Percentiles rank a stretch among this genome's conserved stretches.
Evolutionary conservation across 2,888 invertebrate genomes (phyloP).

Genomic region (Hirudinaria manillensis): DNA sequence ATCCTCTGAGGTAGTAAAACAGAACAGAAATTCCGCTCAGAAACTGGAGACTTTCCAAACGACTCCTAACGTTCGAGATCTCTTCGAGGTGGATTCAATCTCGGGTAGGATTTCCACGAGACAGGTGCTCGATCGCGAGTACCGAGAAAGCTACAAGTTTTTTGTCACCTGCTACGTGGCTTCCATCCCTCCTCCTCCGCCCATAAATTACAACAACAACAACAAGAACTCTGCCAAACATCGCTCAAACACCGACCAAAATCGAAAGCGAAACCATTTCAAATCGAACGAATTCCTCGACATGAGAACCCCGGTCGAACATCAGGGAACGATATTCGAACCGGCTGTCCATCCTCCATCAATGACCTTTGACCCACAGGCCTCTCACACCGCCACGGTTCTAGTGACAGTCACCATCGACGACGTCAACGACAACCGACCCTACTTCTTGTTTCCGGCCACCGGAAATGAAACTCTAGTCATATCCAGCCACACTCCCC

Average conservation of each 20-base stretch:
- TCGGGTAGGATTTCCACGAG: conserved; percentile 30
- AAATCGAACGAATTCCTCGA: conserved; percentile 1
- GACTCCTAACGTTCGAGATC: conserved; percentile 17
- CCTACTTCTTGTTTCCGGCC: conserved; percentile 36
- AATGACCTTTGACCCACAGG: not conserved
- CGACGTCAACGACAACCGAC: conserved; percentile 39
- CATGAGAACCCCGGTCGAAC: not conserved
- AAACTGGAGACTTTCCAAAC: not conserved
- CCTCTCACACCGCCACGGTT: conserved; percentile 28
- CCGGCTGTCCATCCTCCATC: not conserved
- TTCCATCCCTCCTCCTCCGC: not conserved
- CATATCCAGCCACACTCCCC: conserved; percentile 27
- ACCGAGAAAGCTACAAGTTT: conserved; percentile 29
- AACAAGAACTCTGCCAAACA: not conserved
- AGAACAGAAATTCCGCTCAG: not conserved
- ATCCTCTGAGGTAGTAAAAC: not conserved
- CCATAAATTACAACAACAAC: not conserved
- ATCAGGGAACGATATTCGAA: not conserved
- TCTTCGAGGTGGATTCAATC: conserved; percentile 24
- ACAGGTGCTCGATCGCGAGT: conserved; percentile 37
- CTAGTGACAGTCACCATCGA: conserved; percentile 35
- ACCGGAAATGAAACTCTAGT: conserved; percentile 33
- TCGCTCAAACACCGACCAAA: not conserved
- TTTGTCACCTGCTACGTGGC: conserved; percentile 28
- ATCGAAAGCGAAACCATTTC: not conserved